Conservation (phyloP, 2,888 invertebrate species). For the Agriotes lineatus region DNA sequence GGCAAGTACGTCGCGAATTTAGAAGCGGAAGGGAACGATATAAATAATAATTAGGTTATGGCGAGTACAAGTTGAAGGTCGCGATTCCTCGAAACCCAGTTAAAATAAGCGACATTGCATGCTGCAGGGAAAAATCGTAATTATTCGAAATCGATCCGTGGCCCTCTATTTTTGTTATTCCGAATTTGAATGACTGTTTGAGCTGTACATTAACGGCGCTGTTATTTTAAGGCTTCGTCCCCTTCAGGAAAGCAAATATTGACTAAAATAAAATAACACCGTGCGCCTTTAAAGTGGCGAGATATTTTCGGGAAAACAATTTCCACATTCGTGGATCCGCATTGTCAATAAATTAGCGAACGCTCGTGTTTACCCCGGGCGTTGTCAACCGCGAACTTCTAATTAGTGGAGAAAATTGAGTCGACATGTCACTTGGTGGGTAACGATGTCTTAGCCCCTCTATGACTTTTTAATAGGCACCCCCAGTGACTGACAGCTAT, state of each 20-base stretch:
- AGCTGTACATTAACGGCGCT: too few relatives aligned
- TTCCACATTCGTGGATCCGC: too few relatives aligned
- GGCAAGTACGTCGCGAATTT: neutral
- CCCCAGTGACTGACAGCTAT: neutral
- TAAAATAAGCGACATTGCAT: slow-evolving; percentile 21
- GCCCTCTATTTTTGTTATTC: neutral
- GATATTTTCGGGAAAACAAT: too few relatives aligned
- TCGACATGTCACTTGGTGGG: neutral
- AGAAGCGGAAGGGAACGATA: slow-evolving; percentile 1
- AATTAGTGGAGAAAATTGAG: neutral
- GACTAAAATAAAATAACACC: too few relatives aligned
- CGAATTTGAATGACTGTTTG: neutral
- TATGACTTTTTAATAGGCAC: slow-evolving; percentile 3
- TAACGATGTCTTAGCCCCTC: neutral
- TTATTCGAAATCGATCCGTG: neutral
- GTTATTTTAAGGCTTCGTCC: too few relatives aligned
- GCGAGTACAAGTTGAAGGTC: slow-evolving; percentile 11
- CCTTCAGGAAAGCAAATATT: too few relatives aligned
- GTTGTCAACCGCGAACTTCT: neutral
- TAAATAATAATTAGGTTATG: slow-evolving; percentile 19
- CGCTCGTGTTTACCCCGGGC: neutral
- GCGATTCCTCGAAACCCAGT: slow-evolving; percentile 9
- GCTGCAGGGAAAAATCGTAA: neutral
- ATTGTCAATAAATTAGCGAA: too few relatives aligned
- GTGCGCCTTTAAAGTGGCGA: too few relatives aligned